These are phyloP conservation scores for Colletes gigas DNA, from an alignment of 1,140 invertebrate species.

Conservation along the genomic window DNA sequence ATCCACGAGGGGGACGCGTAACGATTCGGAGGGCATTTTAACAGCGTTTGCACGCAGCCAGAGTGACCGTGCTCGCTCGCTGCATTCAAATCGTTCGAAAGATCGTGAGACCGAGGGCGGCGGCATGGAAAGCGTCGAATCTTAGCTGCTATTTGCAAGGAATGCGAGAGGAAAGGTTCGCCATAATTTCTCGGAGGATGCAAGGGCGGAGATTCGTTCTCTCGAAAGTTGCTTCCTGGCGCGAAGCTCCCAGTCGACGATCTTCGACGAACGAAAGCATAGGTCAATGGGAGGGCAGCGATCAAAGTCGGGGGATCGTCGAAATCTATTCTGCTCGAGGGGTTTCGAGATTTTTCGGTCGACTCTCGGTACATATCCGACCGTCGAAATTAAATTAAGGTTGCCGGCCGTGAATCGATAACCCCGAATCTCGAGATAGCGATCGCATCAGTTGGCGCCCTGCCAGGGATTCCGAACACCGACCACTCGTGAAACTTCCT, in stretches of 20 bases:
- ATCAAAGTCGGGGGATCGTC: no score
- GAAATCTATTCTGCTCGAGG: no score
- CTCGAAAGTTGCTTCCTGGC: not conserved
- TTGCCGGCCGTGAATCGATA: conserved; percentile 10
- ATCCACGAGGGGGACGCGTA: not conserved
- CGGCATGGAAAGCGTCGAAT: conserved; percentile 54
- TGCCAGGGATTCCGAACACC: conserved; percentile 44
- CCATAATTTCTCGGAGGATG: conserved; percentile 5
- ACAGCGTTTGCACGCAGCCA: conserved; percentile 27
- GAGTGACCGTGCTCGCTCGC: conserved; percentile 20
- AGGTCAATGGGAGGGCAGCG: no score
- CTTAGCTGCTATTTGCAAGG: conserved; percentile 55
- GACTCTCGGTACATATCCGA: no score
- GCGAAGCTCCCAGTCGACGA: no score
- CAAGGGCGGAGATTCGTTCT: not conserved
- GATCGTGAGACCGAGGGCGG: conserved; percentile 56
- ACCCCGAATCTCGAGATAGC: conserved; percentile 9
- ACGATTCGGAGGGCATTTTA: conserved; percentile 42
- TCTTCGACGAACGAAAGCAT: no score
- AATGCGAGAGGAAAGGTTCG: conserved; percentile 45
- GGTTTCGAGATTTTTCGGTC: no score
- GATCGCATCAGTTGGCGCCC: conserved; percentile 23
- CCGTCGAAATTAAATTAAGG: conserved; percentile 2
- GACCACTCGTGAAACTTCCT: conserved; percentile 47
- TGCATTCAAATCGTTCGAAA: conserved; percentile 58